Evolutionary conservation across 2,113 vertebrate species (phyloP).

Genomic region (Vombatus ursinus): DNA sequence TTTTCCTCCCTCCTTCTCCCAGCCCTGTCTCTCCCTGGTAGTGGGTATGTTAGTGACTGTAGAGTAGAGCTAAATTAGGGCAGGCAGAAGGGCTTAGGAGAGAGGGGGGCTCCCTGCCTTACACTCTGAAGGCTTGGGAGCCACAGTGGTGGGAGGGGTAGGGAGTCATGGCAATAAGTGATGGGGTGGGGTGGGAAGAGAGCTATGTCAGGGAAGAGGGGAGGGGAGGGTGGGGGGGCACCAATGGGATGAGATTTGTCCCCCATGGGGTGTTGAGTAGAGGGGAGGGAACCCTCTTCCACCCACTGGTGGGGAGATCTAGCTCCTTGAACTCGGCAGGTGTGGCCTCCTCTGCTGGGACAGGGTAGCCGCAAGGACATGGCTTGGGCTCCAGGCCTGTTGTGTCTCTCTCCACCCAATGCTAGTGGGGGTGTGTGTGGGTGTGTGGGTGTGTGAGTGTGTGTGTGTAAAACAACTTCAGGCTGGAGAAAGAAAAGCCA

Average conservation of each 20-base stretch:
- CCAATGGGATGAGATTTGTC: background rate
- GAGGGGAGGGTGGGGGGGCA: background rate
- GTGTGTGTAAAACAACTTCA: background rate
- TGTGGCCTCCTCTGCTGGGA: background rate
- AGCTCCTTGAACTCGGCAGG: no score
- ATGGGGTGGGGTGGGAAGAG: constrained; percentile 51
- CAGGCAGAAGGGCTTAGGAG: background rate
- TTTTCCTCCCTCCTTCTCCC: background rate
- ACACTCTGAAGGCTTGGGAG: no score
- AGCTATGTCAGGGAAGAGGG: background rate
- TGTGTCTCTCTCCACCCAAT: no score
- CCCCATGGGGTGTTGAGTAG: background rate
- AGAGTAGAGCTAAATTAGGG: background rate
- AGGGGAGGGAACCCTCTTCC: background rate
- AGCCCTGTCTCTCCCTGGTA: background rate
- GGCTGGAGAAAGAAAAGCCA: constrained; percentile 38
- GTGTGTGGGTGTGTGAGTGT: no score
- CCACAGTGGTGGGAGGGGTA: no score
- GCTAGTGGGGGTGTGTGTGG: no score
- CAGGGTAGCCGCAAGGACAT: background rate
- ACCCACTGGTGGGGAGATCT: no score
- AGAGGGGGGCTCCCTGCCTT: background rate
- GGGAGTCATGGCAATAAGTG: constrained; percentile 73
- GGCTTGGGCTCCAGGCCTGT: no score
- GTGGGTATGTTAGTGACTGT: background rate